A percentile compares a stretch with the other conserved stretches of the same genome.
These are phyloP conservation scores for Notoglanidium macrostoma DNA, from an alignment of 2,797 vertebrate species.

Conservation along the genomic window DNA sequence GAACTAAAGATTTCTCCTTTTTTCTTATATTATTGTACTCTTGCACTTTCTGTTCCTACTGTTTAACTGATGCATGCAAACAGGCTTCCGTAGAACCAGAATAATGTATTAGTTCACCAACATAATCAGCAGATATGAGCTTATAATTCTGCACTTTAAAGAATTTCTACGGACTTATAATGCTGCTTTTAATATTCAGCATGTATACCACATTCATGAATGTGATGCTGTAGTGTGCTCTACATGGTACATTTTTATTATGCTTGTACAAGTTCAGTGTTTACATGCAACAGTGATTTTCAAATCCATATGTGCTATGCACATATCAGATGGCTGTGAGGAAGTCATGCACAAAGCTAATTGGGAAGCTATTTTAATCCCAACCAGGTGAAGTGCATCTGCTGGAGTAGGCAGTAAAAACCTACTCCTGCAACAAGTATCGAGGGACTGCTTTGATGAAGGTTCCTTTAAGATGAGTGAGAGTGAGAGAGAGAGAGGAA, in stretches of 20 bases:
- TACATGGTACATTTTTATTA: not conserved
- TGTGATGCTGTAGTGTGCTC: not conserved
- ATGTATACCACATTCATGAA: not conserved
- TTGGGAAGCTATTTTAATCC: slow-evolving; percentile 33
- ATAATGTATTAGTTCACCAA: not conserved
- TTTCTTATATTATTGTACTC: not conserved
- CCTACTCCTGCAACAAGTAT: slow-evolving; percentile 43
- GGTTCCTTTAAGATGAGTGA: slow-evolving; percentile 28
- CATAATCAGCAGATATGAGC: not conserved
- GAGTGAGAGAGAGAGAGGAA: slow-evolving; percentile 34
- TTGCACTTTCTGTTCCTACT: slow-evolving; percentile 30
- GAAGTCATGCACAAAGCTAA: slow-evolving; percentile 6
- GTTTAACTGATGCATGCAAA: slow-evolving; percentile 13
- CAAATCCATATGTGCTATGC: not conserved
- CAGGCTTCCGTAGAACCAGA: not conserved
- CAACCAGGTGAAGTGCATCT: slow-evolving; percentile 39
- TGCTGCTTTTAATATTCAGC: not conserved
- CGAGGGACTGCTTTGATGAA: slow-evolving; percentile 57
- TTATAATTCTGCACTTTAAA: not conserved
- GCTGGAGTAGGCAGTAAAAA: slow-evolving; percentile 41
- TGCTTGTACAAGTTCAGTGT: not conserved
- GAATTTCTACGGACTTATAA: not conserved
- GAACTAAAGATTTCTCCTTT: slow-evolving; percentile 33
- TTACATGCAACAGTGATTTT: not conserved
- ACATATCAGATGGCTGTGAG: not conserved